Percentiles rank a stretch among this genome's conserved stretches.
phyloP scores from a whole-genome alignment of 2,797 vertebrate genomes.

The Eulemur mongoz region DNA sequence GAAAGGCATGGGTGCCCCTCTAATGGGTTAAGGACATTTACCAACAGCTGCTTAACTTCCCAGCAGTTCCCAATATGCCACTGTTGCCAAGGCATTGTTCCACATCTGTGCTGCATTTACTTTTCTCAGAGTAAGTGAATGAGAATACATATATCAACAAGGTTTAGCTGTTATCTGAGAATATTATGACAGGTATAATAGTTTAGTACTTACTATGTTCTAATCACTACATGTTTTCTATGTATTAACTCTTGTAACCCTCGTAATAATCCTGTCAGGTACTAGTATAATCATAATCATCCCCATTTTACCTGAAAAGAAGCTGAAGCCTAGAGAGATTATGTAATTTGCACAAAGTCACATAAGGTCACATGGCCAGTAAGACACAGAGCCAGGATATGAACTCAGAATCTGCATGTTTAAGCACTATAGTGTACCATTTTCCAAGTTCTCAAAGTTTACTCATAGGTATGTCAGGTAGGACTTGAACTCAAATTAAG shows the following conservation, averaged over 20 bases:
- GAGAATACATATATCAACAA: too few species aligned
- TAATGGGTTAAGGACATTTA: not conserved
- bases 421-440: not conserved
- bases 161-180: not conserved
- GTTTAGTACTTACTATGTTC: not conserved
- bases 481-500: not conserved
- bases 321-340: not conserved
- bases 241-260: not conserved
- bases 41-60: not conserved
- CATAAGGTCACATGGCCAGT: not conserved
- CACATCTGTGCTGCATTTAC: not conserved
- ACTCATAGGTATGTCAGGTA: not conserved
- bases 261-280: not conserved
- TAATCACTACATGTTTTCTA: not conserved
- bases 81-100: not conserved
- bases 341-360: not conserved
- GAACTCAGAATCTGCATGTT: not conserved
- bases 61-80: not conserved
- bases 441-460: not conserved
- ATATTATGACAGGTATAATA: not conserved
- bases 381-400: not conserved
- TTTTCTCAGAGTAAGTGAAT: not conserved
- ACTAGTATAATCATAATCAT: not conserved
- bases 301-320: not conserved
- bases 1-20: not conserved